These are phyloP conservation scores for Theristicus caerulescens DNA, from an alignment of 2,113 vertebrate species.

Conservation along the genomic window DNA sequence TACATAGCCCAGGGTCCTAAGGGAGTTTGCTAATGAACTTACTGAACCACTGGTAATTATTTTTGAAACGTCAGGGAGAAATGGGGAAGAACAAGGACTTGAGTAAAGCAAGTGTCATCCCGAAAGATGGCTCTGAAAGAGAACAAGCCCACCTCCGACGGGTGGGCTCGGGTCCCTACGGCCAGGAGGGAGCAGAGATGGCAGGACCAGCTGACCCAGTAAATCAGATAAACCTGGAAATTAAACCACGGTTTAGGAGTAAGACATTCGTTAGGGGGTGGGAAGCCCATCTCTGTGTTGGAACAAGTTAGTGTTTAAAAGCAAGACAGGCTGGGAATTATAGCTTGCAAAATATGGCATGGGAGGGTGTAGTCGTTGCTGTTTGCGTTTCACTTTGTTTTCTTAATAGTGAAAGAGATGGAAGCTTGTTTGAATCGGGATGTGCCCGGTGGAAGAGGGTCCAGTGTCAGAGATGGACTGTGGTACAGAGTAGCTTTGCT, in stretches of 20 bases:
- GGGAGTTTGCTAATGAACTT: constrained; percentile 67
- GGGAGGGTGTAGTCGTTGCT: background rate
- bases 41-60: constrained; percentile 62
- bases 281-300: background rate
- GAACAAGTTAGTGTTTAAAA: background rate
- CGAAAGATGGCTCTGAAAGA: background rate
- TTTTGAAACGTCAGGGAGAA: constrained; percentile 52
- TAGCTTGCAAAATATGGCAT: background rate
- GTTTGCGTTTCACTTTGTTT: background rate
- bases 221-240: background rate
- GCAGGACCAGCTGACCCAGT: background rate
- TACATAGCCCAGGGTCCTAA: constrained; percentile 45
- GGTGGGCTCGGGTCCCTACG: background rate
- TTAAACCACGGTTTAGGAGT: background rate
- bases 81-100: background rate
- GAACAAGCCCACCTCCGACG: background rate
- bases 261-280: background rate
- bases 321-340: background rate
- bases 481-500: background rate
- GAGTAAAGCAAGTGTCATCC: background rate
- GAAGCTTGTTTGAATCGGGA: background rate
- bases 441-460: background rate
- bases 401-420: background rate
- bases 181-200: background rate
- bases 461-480: background rate